These are phyloP conservation scores for Callyntrura guangdongensis DNA, from an alignment of 2,888 invertebrate genomes.

Conservation along the genomic window DNA sequence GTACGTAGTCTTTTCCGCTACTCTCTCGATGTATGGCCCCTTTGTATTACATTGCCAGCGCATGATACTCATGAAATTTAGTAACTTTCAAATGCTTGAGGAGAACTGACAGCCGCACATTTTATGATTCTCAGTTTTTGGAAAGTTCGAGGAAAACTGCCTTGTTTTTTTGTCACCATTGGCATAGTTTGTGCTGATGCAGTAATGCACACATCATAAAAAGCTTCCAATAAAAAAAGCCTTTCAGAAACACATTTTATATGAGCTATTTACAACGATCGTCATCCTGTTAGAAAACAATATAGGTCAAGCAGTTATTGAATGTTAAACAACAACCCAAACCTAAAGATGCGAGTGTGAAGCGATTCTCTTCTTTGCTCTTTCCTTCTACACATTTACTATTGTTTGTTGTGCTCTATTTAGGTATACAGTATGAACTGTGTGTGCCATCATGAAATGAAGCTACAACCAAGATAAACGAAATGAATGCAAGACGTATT, in stretches of 20 bases:
- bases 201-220: background rate
- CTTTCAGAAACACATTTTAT: slow-evolving; percentile 2
- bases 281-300: background rate
- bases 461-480: background rate
- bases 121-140: background rate
- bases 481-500: slow-evolving; percentile 1
- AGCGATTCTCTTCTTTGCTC: background rate
- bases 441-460: background rate
- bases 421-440: background rate
- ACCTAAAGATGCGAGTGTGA: background rate
- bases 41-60: no score
- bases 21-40: no score
- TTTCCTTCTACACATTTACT: background rate
- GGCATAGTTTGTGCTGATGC: background rate
- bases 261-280: background rate
- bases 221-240: background rate
- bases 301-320: slow-evolving; percentile 22
- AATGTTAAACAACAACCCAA: background rate
- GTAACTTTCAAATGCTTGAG: background rate
- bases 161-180: background rate
- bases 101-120: no score
- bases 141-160: background rate
- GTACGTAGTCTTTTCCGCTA: no score
- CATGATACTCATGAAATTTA: no score
- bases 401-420: background rate